Evolutionary conservation across 2,113 vertebrate species (phyloP).

Genomic region (Rhegmatorhina hoffmannsi): DNA sequence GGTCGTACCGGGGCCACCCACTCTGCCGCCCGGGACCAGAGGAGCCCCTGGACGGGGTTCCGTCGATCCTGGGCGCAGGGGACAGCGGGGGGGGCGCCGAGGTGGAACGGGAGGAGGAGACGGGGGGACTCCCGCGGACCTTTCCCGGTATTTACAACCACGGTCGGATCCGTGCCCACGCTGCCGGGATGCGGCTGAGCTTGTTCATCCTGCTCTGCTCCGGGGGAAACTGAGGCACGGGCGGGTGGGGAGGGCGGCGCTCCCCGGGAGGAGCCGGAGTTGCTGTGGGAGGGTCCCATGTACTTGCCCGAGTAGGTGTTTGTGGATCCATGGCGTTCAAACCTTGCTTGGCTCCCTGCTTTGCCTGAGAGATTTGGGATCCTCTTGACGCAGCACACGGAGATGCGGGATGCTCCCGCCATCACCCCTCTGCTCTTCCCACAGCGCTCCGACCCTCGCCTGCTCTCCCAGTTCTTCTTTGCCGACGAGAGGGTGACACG

Average conservation of each 20-base stretch:
- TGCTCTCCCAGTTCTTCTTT: conserved; percentile 77
- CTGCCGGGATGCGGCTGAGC: background rate
- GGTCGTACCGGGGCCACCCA: no score
- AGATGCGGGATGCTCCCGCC: background rate
- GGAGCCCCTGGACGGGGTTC: background rate
- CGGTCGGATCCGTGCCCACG: conserved; percentile 6
- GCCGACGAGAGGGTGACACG: conserved; percentile 70
- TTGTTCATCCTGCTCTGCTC: conserved; percentile 35
- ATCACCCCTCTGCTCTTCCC: background rate
- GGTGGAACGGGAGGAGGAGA: background rate
- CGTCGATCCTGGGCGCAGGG: no score
- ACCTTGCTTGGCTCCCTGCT: background rate
- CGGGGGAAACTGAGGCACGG: conserved; percentile 43
- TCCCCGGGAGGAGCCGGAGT: background rate
- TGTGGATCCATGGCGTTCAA: background rate
- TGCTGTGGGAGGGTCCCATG: background rate
- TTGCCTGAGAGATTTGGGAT: background rate
- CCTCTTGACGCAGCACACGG: background rate
- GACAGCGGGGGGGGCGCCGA: no score
- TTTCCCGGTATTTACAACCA: conserved; percentile 28
- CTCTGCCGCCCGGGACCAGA: background rate
- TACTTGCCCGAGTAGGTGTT: background rate
- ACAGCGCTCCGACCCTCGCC: conserved; percentile 74
- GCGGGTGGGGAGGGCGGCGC: background rate
- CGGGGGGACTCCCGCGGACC: background rate